Conservation (phyloP, 2,113 vertebrate genomes). For the Pteruthius melanotis region DNA sequence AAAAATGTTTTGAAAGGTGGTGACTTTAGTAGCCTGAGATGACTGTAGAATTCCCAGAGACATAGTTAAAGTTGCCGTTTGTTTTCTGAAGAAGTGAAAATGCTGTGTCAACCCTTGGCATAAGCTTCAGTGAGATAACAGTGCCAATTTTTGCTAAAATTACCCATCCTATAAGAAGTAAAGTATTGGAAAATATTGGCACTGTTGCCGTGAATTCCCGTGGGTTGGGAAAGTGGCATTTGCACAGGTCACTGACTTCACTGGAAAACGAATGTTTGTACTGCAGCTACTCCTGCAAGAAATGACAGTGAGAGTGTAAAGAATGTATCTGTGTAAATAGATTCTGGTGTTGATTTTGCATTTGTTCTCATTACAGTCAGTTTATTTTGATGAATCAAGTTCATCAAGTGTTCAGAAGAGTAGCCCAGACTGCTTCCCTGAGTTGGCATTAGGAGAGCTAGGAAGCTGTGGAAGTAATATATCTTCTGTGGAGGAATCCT, state of each 20-base stretch:
- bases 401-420: conserved; percentile 15
- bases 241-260: background rate
- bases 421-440: conserved; percentile 68
- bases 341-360: background rate
- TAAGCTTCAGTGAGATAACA: background rate
- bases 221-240: background rate
- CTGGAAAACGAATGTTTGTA: background rate
- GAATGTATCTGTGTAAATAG: background rate
- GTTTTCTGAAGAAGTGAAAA: background rate
- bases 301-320: background rate
- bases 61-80: background rate
- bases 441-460: conserved; percentile 83
- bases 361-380: conserved; percentile 76
- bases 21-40: background rate
- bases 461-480: background rate
- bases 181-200: background rate
- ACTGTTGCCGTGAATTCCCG: background rate
- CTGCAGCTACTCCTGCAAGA: background rate
- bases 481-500: conserved; percentile 48
- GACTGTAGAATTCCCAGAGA: background rate
- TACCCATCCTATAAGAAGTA: background rate
- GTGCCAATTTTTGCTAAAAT: background rate
- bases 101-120: background rate
- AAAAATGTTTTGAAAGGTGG: background rate
- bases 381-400: conserved; percentile 88